Percentiles rank a stretch among this genome's conserved stretches.
These are phyloP conservation scores for Poeciliopsis gracilis DNA, from an alignment of 2,797 vertebrate genomes.

Conservation along the genomic window DNA sequence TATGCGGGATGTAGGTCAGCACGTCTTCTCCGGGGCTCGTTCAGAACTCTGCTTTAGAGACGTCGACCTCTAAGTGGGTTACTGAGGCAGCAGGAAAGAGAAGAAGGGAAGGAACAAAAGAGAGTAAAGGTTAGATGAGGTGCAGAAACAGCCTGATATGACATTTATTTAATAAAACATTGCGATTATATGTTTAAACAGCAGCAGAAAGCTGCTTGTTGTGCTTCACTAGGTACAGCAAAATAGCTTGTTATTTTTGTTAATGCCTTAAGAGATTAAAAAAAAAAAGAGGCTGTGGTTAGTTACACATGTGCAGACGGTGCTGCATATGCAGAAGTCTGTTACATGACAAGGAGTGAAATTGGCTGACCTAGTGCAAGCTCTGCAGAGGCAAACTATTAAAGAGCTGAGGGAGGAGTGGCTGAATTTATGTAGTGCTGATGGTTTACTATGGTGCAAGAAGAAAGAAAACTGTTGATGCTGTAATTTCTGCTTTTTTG, in stretches of 20 bases:
- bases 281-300: constrained; percentile 5
- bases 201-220: neutral
- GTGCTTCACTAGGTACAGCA: neutral
- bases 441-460: neutral
- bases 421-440: neutral
- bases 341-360: constrained; percentile 60
- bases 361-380: constrained; percentile 49
- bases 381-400: constrained; percentile 49
- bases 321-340: constrained; percentile 53
- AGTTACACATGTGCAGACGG: constrained; percentile 18
- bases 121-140: constrained; percentile 33
- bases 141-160: constrained; percentile 23
- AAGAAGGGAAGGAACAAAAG: constrained; percentile 23
- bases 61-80: constrained; percentile 58
- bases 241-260: neutral
- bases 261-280: neutral
- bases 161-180: constrained; percentile 29
- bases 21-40: constrained; percentile 55
- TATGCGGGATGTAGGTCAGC: constrained; percentile 66
- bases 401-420: constrained; percentile 9
- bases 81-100: constrained; percentile 44
- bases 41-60: constrained; percentile 51
- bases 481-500: constrained; percentile 6
- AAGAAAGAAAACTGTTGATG: neutral
- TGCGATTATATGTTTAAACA: neutral